Conservation (phyloP, 2,797 vertebrate genomes). For the Spinus olivaceus region DNA sequence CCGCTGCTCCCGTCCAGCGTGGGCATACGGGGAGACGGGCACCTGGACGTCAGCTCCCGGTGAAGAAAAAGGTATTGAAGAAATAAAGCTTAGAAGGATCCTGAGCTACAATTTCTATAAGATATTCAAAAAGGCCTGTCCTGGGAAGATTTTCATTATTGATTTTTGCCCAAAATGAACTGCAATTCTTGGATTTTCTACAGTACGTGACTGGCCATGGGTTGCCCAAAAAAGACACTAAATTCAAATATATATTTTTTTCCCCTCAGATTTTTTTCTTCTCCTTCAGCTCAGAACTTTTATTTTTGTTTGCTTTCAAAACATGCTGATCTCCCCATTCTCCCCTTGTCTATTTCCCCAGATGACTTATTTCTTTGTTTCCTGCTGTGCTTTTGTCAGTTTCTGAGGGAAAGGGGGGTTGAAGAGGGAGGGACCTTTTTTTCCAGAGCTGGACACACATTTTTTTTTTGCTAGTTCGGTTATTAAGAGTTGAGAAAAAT, state of each 20-base stretch:
- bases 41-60: accelerated
- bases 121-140: background rate
- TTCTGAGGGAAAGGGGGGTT: accelerated
- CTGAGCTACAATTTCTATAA: accelerated
- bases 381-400: background rate
- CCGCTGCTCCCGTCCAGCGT: accelerated
- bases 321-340: background rate
- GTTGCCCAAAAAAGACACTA: background rate
- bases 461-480: background rate
- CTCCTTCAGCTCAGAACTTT: background rate
- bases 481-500: background rate
- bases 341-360: background rate
- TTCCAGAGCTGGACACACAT: background rate
- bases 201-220: background rate
- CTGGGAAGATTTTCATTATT: accelerated
- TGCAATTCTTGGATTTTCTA: background rate
- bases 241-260: background rate
- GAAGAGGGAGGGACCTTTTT: background rate
- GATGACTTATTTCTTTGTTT: background rate
- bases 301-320: background rate
- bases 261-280: background rate
- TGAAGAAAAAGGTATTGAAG: background rate
- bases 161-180: accelerated
- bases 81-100: background rate
- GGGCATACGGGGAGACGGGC: accelerated